Evolutionary conservation across 2,113 vertebrate genomes (phyloP).

Genomic region (Malurus elegans): DNA sequence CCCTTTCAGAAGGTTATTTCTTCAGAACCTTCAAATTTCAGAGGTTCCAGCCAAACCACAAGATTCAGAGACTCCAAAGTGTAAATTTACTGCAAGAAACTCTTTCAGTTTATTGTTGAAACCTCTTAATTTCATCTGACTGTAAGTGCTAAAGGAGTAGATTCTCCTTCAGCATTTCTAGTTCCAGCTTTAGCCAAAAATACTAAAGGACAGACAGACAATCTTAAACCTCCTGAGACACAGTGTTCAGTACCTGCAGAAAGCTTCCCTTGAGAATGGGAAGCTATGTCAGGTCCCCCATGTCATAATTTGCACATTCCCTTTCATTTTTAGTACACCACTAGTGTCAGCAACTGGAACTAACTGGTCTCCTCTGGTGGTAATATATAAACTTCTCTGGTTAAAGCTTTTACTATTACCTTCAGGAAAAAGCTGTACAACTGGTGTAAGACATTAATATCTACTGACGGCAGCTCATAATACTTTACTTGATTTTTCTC

Average conservation of each 20-base stretch:
- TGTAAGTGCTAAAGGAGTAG: background rate
- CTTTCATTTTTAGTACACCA: background rate
- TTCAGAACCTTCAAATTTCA: background rate
- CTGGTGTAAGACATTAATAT: accelerated
- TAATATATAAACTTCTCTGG: background rate
- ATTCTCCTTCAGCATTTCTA: background rate
- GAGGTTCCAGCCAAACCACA: background rate
- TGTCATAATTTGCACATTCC: background rate
- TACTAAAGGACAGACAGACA: background rate
- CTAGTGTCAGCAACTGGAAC: background rate
- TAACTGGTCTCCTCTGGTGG: background rate
- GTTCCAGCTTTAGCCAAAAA: background rate
- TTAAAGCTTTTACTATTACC: background rate
- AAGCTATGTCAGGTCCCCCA: background rate
- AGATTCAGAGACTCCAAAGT: background rate
- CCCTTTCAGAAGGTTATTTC: background rate
- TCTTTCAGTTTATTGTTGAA: background rate
- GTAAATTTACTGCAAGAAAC: background rate
- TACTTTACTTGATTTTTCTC: background rate
- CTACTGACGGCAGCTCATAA: background rate
- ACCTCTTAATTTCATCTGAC: background rate
- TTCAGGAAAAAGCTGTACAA: background rate
- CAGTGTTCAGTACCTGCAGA: background rate
- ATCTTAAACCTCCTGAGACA: background rate
- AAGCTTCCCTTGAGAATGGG: background rate